Conservation (phyloP, 2,113 vertebrate species). For the Vanacampus margaritifer region DNA sequence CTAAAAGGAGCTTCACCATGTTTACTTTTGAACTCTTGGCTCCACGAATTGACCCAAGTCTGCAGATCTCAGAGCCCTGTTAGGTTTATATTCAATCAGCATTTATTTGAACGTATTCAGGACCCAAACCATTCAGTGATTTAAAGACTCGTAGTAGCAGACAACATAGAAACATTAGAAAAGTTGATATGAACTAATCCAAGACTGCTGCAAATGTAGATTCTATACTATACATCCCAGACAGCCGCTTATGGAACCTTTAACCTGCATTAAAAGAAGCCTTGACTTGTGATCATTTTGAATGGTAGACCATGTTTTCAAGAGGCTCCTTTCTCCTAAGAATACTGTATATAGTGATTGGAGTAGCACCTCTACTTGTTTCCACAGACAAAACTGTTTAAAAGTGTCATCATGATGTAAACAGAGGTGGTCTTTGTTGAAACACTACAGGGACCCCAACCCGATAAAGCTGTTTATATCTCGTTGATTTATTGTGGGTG, state of each 20-base stretch:
- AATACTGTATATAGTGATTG: neutral
- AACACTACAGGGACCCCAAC: neutral
- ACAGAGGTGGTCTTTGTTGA: conserved; percentile 8
- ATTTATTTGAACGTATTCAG: too few relatives aligned
- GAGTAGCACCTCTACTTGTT: conserved; percentile 1
- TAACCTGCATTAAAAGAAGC: conserved; percentile 27
- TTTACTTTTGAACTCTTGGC: too few relatives aligned
- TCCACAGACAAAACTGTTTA: neutral
- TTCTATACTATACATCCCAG: conserved; percentile 26
- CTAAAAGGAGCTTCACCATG: too few relatives aligned
- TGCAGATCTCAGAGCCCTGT: too few relatives aligned
- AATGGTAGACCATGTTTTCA: neutral
- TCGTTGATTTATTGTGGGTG: conserved; percentile 15
- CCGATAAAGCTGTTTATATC: conserved; percentile 1
- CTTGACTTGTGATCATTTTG: neutral
- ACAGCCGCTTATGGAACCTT: conserved; percentile 26
- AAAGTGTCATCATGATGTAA: neutral
- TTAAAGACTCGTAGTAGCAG: too few relatives aligned
- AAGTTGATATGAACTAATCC: conserved; percentile 19
- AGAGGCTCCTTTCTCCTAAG: neutral
- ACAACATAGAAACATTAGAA: too few relatives aligned
- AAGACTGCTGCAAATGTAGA: conserved; percentile 14
- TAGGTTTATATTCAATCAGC: too few relatives aligned
- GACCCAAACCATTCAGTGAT: too few relatives aligned
- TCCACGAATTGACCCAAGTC: too few relatives aligned